Conservation (phyloP, 2,113 vertebrate species). For the Hystrix cristata region DNA sequence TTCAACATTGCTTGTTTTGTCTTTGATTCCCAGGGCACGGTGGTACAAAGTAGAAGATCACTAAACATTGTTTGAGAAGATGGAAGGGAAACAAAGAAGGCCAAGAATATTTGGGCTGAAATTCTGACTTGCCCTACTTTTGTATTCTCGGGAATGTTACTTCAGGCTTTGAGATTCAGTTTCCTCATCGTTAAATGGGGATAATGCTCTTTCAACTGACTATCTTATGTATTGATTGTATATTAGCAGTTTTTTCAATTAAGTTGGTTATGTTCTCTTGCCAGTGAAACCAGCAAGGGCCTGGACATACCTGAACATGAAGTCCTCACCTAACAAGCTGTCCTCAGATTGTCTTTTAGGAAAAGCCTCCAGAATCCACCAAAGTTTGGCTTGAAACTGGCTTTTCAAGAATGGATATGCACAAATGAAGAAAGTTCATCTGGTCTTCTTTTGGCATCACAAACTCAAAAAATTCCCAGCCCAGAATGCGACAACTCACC, state of each 20-base stretch:
- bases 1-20: fast-evolving
- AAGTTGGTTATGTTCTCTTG: neutral
- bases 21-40: neutral
- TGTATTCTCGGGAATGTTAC: neutral
- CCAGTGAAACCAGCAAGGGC: neutral
- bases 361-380: neutral
- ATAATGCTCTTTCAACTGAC: neutral
- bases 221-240: neutral
- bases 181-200: neutral
- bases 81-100: constrained; percentile 6
- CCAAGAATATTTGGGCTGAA: neutral
- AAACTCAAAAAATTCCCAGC: neutral
- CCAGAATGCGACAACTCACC: neutral
- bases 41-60: neutral
- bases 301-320: neutral
- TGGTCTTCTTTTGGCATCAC: neutral
- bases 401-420: neutral
- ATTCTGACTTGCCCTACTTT: neutral
- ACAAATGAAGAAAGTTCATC: neutral
- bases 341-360: neutral
- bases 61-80: neutral
- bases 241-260: neutral
- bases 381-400: neutral
- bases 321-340: neutral
- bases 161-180: neutral